phyloP scores from a whole-genome alignment of 2,888 invertebrate species.

The Elmis aenea region DNA sequence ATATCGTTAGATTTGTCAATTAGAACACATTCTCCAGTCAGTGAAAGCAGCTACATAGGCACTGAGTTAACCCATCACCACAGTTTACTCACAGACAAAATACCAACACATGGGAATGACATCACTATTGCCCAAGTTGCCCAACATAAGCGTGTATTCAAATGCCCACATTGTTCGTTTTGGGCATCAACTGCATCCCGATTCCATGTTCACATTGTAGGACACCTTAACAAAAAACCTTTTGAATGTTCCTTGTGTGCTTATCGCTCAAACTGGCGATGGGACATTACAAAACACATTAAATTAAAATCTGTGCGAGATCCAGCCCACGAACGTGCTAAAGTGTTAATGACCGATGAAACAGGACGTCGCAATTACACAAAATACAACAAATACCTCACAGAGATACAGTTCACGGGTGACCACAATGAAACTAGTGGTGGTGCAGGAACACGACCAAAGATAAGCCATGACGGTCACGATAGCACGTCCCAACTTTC shows the following conservation, averaged over 20 bases:
- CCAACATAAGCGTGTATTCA: slow-evolving; percentile 75
- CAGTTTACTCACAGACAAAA: slow-evolving; percentile 50
- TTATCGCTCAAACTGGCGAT: slow-evolving; percentile 93
- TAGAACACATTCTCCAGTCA: slow-evolving; percentile 43
- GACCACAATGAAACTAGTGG: slow-evolving; percentile 44
- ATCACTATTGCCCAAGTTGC: slow-evolving; percentile 60
- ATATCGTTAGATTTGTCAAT: slow-evolving; percentile 41
- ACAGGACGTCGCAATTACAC: slow-evolving; percentile 87
- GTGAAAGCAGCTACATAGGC: slow-evolving; percentile 37
- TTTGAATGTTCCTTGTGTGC: slow-evolving; percentile 93
- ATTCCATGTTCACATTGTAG: slow-evolving; percentile 91
- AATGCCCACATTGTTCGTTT: slow-evolving; percentile 88
- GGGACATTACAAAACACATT: slow-evolving; percentile 96
- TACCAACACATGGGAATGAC: slow-evolving; percentile 54
- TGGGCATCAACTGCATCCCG: slow-evolving; percentile 91
- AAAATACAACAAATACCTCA: slow-evolving; percentile 86
- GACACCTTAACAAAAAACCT: slow-evolving; percentile 87
- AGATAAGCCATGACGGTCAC: slow-evolving; percentile 30
- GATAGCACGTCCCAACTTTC: slow-evolving; percentile 21
- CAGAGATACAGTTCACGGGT: slow-evolving; percentile 49
- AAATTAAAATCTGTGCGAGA: slow-evolving; percentile 83
- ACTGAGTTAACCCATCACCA: slow-evolving; percentile 24
- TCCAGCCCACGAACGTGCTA: slow-evolving; percentile 72
- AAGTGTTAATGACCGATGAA: slow-evolving; percentile 87
- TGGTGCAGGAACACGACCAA: slow-evolving; percentile 42